phyloP scores from a whole-genome alignment of 2,113 vertebrate genomes.

The Cryptotis parvus region DNA sequence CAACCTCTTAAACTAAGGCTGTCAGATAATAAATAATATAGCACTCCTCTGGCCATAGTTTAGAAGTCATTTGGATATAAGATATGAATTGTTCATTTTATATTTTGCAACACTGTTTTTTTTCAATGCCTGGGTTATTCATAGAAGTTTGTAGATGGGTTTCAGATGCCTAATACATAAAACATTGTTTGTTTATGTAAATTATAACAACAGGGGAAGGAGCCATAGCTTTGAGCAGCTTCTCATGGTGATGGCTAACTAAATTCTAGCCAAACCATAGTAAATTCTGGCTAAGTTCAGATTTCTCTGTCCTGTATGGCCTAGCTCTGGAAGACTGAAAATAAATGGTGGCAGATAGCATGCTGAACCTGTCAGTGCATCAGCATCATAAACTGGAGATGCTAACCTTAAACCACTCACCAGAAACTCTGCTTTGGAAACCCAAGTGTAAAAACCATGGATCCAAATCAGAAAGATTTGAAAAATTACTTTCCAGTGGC shows the following conservation, averaged over 20 bases:
- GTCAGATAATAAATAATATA: slow-evolving; percentile 37
- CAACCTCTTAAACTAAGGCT: slow-evolving; percentile 28
- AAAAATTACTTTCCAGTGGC: not conserved
- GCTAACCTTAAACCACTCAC: not conserved
- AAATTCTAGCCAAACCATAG: not conserved
- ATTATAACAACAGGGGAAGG: slow-evolving; percentile 28
- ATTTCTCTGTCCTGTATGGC: not conserved
- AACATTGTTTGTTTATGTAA: slow-evolving; percentile 36
- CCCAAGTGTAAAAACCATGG: not conserved
- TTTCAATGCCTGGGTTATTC: slow-evolving; percentile 48
- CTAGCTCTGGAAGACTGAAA: not conserved
- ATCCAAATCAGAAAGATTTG: not conserved
- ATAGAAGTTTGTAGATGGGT: not conserved
- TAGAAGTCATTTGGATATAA: slow-evolving; percentile 33
- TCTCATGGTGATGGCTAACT: slow-evolving; percentile 17
- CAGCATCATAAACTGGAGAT: not conserved
- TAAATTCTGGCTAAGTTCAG: not conserved
- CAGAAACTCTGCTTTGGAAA: not conserved
- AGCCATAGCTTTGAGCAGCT: not conserved
- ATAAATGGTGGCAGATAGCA: not conserved
- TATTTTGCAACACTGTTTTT: slow-evolving; percentile 14
- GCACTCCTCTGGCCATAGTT: slow-evolving; percentile 40
- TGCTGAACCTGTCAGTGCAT: not conserved
- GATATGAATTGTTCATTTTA: slow-evolving; percentile 46
- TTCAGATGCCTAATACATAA: slow-evolving; percentile 34